phyloP scores from a whole-genome alignment of 2,113 vertebrate species.

The Phylloscopus trochiloides region DNA sequence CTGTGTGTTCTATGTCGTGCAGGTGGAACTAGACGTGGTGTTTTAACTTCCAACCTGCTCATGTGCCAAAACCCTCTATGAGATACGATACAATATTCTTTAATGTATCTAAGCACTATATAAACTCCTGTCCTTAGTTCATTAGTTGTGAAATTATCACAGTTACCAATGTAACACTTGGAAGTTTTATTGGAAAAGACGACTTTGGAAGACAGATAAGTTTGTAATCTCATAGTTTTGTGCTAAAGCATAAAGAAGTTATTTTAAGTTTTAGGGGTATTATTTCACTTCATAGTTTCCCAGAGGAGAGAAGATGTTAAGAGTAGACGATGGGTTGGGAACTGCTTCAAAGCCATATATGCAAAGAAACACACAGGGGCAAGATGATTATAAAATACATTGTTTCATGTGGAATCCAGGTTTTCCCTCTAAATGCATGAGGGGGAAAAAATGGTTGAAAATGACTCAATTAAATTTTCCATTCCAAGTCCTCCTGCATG shows the following conservation, averaged over 20 bases:
- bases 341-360: neutral
- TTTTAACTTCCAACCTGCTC: neutral
- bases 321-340: neutral
- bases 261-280: neutral
- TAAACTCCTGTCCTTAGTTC: neutral
- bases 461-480: neutral
- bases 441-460: neutral
- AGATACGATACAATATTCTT: neutral
- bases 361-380: neutral
- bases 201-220: neutral
- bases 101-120: neutral
- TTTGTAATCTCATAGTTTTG: neutral
- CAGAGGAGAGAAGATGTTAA: neutral
- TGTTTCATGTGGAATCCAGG: neutral
- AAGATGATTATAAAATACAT: neutral
- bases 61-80: neutral
- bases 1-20: neutral
- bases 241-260: neutral
- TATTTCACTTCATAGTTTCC: neutral
- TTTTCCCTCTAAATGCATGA: neutral
- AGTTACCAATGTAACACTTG: neutral
- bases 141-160: neutral
- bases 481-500: neutral
- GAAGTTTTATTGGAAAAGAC: neutral
- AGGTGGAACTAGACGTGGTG: neutral